These are phyloP conservation scores for Ornithoptera priamus DNA, from an alignment of 2,888 invertebrate species.

Conservation along the genomic window DNA sequence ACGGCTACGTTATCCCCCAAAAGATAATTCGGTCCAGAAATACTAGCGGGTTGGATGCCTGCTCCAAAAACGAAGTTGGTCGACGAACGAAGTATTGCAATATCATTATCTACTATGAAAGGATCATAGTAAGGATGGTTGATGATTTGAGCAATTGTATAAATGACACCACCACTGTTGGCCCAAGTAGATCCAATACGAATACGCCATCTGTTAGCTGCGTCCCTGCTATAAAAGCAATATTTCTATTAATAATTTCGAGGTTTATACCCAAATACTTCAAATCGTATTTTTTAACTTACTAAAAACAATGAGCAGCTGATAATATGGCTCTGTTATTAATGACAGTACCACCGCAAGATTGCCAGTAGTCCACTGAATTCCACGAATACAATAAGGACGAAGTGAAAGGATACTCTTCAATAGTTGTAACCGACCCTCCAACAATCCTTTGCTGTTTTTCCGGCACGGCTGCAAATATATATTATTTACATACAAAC, in stretches of 20 bases:
- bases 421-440: conserved; percentile 35
- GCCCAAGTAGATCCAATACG: conserved; percentile 40
- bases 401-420: conserved; percentile 35
- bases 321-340: conserved; percentile 39
- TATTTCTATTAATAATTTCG: neutral
- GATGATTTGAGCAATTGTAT: conserved; percentile 24
- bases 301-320: conserved; percentile 43
- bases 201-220: conserved; percentile 40
- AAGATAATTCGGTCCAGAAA: conserved; percentile 50
- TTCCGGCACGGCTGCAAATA: conserved; percentile 9
- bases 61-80: conserved; percentile 36
- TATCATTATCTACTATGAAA: conserved; percentile 41
- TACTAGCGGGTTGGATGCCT: conserved; percentile 38
- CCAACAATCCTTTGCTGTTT: conserved; percentile 37
- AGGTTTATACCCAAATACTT: neutral
- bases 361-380: conserved; percentile 32
- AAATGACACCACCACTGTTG: conserved; percentile 38
- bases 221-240: conserved; percentile 25
- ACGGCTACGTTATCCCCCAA: conserved; percentile 48
- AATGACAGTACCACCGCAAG: conserved; percentile 42
- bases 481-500: neutral
- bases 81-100: conserved; percentile 44
- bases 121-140: conserved; percentile 42
- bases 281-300: conserved; percentile 27
- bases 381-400: conserved; percentile 33